Evolutionary conservation across 2,797 vertebrate species (phyloP).

Genomic region (Scolopax bukidnonensis): DNA sequence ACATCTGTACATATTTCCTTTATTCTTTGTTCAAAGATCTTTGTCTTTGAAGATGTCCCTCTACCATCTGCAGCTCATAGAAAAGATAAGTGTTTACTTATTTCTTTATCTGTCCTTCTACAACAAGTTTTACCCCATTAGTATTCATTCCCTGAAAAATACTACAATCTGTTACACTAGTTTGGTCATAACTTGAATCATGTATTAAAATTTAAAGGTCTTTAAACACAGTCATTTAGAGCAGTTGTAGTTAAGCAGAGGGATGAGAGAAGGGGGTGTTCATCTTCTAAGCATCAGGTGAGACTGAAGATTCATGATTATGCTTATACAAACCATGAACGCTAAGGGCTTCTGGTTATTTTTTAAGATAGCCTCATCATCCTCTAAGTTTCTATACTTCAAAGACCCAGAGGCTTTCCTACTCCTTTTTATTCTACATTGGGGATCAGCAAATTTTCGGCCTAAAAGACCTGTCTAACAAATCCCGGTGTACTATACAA

Average conservation of each 20-base stretch:
- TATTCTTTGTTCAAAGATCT: not conserved
- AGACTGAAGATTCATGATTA: not conserved
- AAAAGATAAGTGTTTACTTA: not conserved
- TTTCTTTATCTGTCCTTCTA: not conserved
- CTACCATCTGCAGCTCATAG: not conserved
- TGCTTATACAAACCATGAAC: not conserved
- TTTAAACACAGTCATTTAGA: not conserved
- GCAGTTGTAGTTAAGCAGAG: not conserved
- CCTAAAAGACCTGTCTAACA: not conserved
- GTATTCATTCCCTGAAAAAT: not conserved
- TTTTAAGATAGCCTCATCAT: not conserved
- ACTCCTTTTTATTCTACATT: not conserved
- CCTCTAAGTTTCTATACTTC: not conserved
- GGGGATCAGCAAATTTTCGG: not conserved
- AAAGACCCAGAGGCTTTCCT: not conserved
- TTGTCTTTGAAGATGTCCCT: not conserved
- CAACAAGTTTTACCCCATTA: not conserved
- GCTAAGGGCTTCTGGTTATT: not conserved
- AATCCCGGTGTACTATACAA: not conserved
- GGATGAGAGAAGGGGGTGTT: not conserved
- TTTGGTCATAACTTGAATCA: not conserved
- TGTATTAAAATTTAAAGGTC: not conserved
- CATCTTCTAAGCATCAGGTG: not conserved
- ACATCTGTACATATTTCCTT: not conserved
- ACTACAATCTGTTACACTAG: not conserved